Evolutionary conservation across 2,797 vertebrate genomes (phyloP).

Genomic region (Selene dorsalis): DNA sequence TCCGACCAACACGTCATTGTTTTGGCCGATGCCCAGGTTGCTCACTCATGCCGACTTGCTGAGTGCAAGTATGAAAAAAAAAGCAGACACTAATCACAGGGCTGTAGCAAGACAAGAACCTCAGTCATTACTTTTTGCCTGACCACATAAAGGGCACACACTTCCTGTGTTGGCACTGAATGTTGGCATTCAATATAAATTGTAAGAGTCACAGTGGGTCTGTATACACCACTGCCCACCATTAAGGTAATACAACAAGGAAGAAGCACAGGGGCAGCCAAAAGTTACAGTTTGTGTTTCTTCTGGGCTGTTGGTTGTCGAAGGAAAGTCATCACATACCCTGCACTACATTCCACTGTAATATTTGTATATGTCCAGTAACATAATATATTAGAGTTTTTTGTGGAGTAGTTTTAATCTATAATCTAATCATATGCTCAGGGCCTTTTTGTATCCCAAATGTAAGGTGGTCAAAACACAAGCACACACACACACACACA

Average conservation of each 20-base stretch:
- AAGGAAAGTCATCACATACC: background rate
- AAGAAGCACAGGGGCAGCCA: background rate
- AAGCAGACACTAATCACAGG: background rate
- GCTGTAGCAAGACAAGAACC: background rate
- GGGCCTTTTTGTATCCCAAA: background rate
- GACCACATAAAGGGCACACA: background rate
- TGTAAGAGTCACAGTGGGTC: background rate
- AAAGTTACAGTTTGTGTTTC: slow-evolving; percentile 2
- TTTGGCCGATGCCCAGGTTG: background rate
- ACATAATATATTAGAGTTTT: background rate
- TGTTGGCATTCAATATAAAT: background rate
- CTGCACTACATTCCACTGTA: background rate
- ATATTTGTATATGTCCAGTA: background rate
- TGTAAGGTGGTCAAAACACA: background rate
- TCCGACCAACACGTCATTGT: background rate
- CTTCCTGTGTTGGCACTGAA: background rate
- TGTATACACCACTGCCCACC: background rate
- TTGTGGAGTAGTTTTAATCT: background rate
- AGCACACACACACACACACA: background rate
- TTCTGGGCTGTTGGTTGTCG: background rate
- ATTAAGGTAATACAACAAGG: background rate
- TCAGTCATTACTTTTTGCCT: background rate
- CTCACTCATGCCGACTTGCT: too few species aligned
- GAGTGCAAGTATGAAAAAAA: background rate
- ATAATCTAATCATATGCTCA: background rate